Conservation (phyloP, 2,797 vertebrate genomes). For the Anguilla marmorata region DNA sequence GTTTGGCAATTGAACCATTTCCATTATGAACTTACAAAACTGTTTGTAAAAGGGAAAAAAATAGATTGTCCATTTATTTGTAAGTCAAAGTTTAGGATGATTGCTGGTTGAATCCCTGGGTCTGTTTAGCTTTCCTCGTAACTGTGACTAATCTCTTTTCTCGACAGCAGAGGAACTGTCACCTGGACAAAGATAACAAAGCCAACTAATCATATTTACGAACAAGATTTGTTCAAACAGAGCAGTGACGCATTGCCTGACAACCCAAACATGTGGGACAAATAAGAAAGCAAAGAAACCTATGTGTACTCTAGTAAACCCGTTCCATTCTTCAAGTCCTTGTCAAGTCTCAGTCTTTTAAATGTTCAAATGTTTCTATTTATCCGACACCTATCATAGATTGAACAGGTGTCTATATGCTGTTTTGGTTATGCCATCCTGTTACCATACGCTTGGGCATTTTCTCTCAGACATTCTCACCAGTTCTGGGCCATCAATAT, state of each 20-base stretch:
- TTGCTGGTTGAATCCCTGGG: neutral
- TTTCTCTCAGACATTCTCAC: neutral
- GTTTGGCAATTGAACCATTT: neutral
- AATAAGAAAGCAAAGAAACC: neutral
- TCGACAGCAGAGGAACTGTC: neutral
- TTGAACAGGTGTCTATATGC: neutral
- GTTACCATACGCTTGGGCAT: neutral
- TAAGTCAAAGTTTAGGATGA: neutral
- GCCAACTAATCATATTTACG: neutral
- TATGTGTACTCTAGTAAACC: neutral
- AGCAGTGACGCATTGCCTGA: neutral
- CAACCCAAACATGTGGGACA: neutral
- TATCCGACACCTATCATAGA: neutral
- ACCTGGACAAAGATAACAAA: neutral
- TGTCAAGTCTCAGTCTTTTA: neutral
- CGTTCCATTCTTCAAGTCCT: neutral
- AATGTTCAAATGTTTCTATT: neutral
- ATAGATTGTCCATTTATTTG: neutral
- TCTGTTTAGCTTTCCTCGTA: neutral
- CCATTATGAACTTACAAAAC: neutral
- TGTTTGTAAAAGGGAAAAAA: neutral
- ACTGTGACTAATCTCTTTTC: neutral
- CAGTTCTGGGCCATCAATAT: conserved; percentile 2
- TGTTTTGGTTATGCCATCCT: neutral
- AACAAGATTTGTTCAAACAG: neutral